Evolutionary conservation across 2,113 vertebrate species (phyloP).

Genomic region (Tragelaphus buxtoni): DNA sequence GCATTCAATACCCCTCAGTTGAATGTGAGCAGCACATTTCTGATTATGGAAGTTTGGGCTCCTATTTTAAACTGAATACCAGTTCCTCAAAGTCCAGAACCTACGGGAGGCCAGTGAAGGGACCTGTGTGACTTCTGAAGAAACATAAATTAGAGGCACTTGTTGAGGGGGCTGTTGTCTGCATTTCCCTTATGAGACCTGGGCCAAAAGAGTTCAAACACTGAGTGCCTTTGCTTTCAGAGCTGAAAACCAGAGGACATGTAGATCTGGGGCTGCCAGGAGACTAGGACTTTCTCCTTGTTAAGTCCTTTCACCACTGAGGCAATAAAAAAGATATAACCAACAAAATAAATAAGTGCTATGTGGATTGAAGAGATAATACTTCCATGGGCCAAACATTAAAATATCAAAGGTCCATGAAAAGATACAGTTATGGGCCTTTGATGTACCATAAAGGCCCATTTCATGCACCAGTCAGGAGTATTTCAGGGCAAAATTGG

Average conservation of each 20-base stretch:
- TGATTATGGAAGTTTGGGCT: background rate
- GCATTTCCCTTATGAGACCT: background rate
- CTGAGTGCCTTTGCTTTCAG: background rate
- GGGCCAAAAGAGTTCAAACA: background rate
- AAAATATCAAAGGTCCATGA: constrained; percentile 84
- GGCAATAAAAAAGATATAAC: constrained; percentile 81
- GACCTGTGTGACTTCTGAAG: background rate
- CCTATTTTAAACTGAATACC: background rate
- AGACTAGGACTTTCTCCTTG: constrained; percentile 72
- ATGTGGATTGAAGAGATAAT: constrained; percentile 81
- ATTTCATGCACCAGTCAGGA: constrained; percentile 71
- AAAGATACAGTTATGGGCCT: constrained; percentile 75
- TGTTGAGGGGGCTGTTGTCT: background rate
- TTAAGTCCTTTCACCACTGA: constrained; percentile 66
- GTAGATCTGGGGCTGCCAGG: background rate
- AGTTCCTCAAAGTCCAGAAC: background rate
- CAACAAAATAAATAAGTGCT: constrained; percentile 81
- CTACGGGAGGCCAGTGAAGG: background rate
- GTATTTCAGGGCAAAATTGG: constrained; percentile 74
- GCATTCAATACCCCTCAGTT: background rate
- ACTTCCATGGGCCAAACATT: constrained; percentile 79
- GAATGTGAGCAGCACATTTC: background rate
- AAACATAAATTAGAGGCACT: constrained; percentile 32
- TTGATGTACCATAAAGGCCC: constrained; percentile 81
- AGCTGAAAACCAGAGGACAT: constrained; percentile 47